These are phyloP conservation scores for Thamnophis sirtalis DNA, from an alignment of 2,113 vertebrate species.

Conservation along the genomic window DNA sequence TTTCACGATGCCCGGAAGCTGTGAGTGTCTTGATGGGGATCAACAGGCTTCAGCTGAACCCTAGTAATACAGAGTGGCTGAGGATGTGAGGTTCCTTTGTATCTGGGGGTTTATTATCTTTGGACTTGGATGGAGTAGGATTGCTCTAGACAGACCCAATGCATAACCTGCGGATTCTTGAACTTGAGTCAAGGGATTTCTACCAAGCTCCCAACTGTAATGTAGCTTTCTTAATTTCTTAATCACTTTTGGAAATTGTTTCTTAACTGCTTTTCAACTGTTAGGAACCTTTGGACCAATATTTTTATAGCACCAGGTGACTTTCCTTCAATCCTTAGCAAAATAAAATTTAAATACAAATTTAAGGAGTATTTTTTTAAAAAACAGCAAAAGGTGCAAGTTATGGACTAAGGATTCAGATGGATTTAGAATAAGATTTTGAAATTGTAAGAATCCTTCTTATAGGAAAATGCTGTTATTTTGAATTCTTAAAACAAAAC, in stretches of 20 bases:
- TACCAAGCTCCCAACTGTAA: too few relatives aligned
- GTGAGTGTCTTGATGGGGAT: not conserved
- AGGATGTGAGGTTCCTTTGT: not conserved
- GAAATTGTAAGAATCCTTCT: not conserved
- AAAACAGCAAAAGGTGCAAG: not conserved
- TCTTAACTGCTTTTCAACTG: too few relatives aligned
- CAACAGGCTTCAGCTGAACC: not conserved
- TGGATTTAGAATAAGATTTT: not conserved
- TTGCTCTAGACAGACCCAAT: too few relatives aligned
- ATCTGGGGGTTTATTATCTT: not conserved
- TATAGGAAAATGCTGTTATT: not conserved
- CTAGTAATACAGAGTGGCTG: not conserved
- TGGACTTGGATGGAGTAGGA: not conserved
- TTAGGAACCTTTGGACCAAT: too few relatives aligned
- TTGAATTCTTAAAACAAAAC: not conserved
- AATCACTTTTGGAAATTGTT: too few relatives aligned
- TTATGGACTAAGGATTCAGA: not conserved
- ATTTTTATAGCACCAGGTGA: too few relatives aligned
- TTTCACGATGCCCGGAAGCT: not conserved
- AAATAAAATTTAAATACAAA: too few relatives aligned
- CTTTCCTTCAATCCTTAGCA: too few relatives aligned
- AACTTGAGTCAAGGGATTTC: too few relatives aligned
- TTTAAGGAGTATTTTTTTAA: not conserved
- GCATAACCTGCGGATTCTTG: not conserved
- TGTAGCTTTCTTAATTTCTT: too few relatives aligned